Conservation (phyloP, 2,888 invertebrate genomes). For the Limulus polyphemus region DNA sequence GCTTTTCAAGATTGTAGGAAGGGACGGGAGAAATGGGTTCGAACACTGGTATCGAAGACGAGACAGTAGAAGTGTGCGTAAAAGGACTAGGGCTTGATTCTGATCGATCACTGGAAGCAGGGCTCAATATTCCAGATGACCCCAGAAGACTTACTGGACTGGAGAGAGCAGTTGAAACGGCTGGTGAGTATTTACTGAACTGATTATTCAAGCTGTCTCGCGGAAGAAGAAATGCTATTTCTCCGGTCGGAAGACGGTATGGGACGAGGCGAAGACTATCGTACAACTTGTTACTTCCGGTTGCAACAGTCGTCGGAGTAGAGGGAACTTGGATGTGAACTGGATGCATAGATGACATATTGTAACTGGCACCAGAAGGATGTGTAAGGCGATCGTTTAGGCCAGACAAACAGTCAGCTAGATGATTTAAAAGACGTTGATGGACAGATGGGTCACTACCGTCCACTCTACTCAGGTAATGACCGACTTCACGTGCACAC, state of each 20-base stretch:
- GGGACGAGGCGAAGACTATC: constrained; percentile 53
- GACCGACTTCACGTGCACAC: constrained; percentile 71
- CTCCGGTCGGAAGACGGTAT: constrained; percentile 57
- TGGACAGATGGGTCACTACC: constrained; percentile 54
- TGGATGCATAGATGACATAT: constrained; percentile 11
- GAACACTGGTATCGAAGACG: constrained; percentile 1
- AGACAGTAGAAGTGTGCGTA: neutral
- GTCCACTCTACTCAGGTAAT: constrained; percentile 42
- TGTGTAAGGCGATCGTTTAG: constrained; percentile 27
- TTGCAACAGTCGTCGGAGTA: neutral
- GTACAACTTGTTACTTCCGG: constrained; percentile 21
- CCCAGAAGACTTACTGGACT: constrained; percentile 20
- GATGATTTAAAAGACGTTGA: constrained; percentile 59
- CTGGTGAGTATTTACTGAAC: constrained; percentile 16
- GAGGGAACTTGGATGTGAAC: constrained; percentile 17
- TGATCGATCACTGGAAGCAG: constrained; percentile 22
- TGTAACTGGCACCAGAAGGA: neutral
- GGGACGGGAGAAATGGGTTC: constrained; percentile 2
- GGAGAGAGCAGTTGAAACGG: constrained; percentile 1
- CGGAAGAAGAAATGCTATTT: constrained; percentile 62
- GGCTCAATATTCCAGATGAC: constrained; percentile 22
- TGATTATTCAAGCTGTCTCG: neutral
- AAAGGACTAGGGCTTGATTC: constrained; percentile 17
- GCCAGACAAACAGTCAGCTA: constrained; percentile 52
- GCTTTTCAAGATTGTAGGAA: no score